Conservation (phyloP, 2,797 vertebrate species). For the Petrocephalus sullivani region DNA sequence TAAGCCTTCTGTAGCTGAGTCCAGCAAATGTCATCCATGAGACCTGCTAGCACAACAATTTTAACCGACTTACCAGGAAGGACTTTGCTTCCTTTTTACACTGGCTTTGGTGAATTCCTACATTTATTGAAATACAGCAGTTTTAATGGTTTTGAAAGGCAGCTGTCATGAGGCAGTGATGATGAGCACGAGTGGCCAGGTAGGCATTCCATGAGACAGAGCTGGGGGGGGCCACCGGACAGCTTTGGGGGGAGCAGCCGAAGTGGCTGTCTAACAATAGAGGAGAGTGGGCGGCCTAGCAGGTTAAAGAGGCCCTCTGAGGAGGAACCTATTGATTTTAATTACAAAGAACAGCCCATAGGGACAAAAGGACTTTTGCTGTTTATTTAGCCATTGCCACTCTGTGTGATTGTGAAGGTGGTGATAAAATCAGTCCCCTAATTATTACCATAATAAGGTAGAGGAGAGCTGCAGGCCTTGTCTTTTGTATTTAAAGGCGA, state of each 20-base stretch:
- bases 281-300: conserved; percentile 42
- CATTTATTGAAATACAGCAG: neutral
- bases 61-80: neutral
- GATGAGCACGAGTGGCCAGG: neutral
- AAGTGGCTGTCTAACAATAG: conserved; percentile 43
- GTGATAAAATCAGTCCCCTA: conserved; percentile 88
- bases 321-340: conserved; percentile 99
- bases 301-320: conserved; percentile 74
- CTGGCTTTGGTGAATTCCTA: neutral
- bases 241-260: conserved; percentile 22
- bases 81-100: neutral
- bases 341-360: conserved; percentile 89
- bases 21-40: neutral
- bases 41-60: neutral
- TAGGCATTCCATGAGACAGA: neutral
- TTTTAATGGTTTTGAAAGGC: neutral
- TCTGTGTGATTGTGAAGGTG: conserved; percentile 79
- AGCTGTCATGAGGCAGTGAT: neutral
- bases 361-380: conserved; percentile 86
- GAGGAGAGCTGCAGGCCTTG: conserved; percentile 69
- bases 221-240: neutral
- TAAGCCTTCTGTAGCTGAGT: neutral
- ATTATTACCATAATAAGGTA: conserved; percentile 89
- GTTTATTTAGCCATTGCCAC: conserved; percentile 81
- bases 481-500: conserved; percentile 66